Base-by-base conservation (phyloP, 2,113 vertebrate species). In the Amazona vittata region DNA sequence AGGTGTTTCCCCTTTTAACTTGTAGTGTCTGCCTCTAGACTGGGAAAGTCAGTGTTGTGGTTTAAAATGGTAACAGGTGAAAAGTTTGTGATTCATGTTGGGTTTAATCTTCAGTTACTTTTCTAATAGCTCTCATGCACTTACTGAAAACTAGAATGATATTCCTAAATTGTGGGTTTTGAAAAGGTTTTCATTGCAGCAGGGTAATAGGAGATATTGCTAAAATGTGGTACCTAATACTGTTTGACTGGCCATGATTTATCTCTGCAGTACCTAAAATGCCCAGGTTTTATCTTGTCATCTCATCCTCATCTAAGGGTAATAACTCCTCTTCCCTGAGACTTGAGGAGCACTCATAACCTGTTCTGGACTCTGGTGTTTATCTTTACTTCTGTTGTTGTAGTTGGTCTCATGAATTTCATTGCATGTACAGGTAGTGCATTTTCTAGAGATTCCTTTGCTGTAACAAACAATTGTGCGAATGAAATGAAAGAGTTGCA, bases 121-220 rank as follows among this genome's bases (percentile, higher is more conserved):
- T 62, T 43, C 60, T 28, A 65, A 10, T 2, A 62, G 5, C 12
- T 60, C 43, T 75, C 4, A 0, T 8, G 6, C 0, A 0, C 14
- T 62, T 52, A 11, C 41, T 75, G 44, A 53, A 31, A 70, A 19
- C n/a, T n/a, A 8, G 8, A 9, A 19, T 44, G 16, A 29, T 28
- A 5, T 28, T 37, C 16, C 47, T 55, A 12, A 12, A 53, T 26
- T 25, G 8, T 29, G 52, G 24, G 12, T 71, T 76, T 28, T 1
- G 0, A n/a, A 25, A 53, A 71, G 33, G 46, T 82, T 96, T 95
- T 29, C 18, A 2, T 35, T 81, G 29, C 50, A 55, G 68, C 4
- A 0, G 0, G 3, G 80, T 41, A 29, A 44, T 76, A 33, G 39
- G 5, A 43, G 77, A 46, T 44, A 33, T 59, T 28, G 57, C 44